Conservation (phyloP, 92 coral and sea anemone genomes). For the Paramuricea clavata region DNA sequence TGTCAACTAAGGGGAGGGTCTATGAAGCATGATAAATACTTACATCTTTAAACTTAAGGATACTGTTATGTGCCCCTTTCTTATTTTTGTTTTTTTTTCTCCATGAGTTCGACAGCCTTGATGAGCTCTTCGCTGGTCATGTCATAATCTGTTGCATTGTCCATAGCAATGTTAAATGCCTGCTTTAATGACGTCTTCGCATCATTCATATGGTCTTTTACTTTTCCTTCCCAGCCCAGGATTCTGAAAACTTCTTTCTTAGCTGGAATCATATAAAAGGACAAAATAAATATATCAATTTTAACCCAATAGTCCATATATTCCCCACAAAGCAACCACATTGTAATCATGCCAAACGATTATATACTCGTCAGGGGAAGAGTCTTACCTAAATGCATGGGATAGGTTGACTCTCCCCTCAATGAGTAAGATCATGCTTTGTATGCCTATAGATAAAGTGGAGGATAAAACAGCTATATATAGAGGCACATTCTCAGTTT, state of each 20-base stretch:
- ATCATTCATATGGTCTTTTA: background rate
- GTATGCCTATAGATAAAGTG: no score
- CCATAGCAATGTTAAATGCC: background rate
- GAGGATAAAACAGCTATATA: no score
- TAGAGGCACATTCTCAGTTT: no score
- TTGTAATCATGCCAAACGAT: no score
- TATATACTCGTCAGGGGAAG: no score
- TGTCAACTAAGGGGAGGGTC: background rate
- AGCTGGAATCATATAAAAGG: background rate
- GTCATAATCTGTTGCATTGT: background rate
- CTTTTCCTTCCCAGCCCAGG: background rate
- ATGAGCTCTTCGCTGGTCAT: constrained; percentile 2
- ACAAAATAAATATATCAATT: no score
- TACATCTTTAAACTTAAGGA: background rate
- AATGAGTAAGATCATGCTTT: no score
- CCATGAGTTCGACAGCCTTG: background rate
- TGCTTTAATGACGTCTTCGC: background rate
- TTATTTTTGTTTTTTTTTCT: background rate
- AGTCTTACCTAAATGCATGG: no score
- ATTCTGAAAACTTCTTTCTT: constrained; percentile 2
- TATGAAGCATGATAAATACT: background rate
- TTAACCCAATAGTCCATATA: no score
- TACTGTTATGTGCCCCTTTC: background rate
- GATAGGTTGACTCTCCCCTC: no score
- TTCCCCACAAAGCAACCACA: no score